Evolutionary conservation across 2,113 vertebrate genomes (phyloP), one percentile per base, ranked within the genome.

Genomic region (Zingel zingel): DNA sequence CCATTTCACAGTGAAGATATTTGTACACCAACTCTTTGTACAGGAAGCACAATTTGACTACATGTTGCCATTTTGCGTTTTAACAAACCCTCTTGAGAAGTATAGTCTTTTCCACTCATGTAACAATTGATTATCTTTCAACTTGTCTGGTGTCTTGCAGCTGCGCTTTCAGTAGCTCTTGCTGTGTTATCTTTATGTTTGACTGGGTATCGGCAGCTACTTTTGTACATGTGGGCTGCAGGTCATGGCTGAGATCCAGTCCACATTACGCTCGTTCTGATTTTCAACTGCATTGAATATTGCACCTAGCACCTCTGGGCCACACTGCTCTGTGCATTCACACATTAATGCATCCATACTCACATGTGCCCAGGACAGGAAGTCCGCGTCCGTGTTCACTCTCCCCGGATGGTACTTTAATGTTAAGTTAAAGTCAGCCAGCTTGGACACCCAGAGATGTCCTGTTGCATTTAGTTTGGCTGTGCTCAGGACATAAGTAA

Each of bases 401-500:
- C 74, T 27, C 27, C 27, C 27, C 36, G 59, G 69, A 2, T 25
- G 12, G 33, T 79, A 72, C 1, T 72, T 71, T 3, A 79, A 10
- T 1, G 69, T 81, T 23, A 81, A 25, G 39, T 57, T 73, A 51
- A 73, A 74, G 6, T 67, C 79, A 2, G 70, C 62, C 2, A 67
- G 27, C 15, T 73, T 61, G 6, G 69, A 65, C 25, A 81, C 70
- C 70, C 70, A 74, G 43, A 16, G n/a, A 23, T 74, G 63, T 75
- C 79, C 64, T 0, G 47, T 74, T 1, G 13, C 19, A 4, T 82
- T 75, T 47, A 75, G n/a, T 67, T 74, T 74, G 11, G 69, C 71
- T 61, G 62, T 67, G 14, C 51, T 69, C 21, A 69, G 6, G 2
- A 68, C 47, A 39, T 75, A 82, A 11, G 79, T 82, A 0, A 74